Base-by-base conservation (phyloP, 53 echinoderm and acorn worm species). In the Holothuria scabra region DNA sequence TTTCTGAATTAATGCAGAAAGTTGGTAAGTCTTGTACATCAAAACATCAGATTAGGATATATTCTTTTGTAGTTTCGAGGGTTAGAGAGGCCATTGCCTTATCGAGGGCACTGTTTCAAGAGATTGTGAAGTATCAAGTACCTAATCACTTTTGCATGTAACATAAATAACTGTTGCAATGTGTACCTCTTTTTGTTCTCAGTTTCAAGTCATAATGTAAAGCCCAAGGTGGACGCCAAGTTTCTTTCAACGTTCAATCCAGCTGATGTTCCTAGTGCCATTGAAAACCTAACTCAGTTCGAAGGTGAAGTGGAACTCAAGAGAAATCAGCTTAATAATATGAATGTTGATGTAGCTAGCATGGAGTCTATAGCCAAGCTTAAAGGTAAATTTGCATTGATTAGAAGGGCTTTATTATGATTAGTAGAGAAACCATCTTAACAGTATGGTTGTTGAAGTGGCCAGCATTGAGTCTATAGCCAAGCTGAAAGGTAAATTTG, bases 221-320 rank as follows among this genome's bases (percentile, higher is more conserved):
- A 89, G 83, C 92, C 92, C 20, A 92, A 86, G 68, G 92, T 87
- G 48, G 90, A 92, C 65, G 86, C 97, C 26, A 90, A 92, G 79
- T 84, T 97, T 18, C 87, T 97, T 21, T 87, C 90, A 59, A 90
- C 90, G 22, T 96, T 56, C 0, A 68, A 94, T 90, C 97, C 94
- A 59, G 85, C 87, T 19, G 93, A 93, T 83, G 94, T 97, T 30
- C 92, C 97, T 16, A 89, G 92, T 31, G 87, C 87, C 7, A 97
- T 97, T 19, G 97, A 97, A 66, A 85, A 97, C 31, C 70, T 97
- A 24, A 82, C 79, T 7, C 81, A 79, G 34, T 93, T 85, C 78
- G 88, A 97, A 81, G 97, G 92, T 18, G 97, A 97, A 60, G 94
- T 94, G 76, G 94, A 94, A 32, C 85, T 97, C 18, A 97, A 94